Evolutionary conservation across 2,797 vertebrate genomes (phyloP).

Genomic region (Artibeus lituratus): DNA sequence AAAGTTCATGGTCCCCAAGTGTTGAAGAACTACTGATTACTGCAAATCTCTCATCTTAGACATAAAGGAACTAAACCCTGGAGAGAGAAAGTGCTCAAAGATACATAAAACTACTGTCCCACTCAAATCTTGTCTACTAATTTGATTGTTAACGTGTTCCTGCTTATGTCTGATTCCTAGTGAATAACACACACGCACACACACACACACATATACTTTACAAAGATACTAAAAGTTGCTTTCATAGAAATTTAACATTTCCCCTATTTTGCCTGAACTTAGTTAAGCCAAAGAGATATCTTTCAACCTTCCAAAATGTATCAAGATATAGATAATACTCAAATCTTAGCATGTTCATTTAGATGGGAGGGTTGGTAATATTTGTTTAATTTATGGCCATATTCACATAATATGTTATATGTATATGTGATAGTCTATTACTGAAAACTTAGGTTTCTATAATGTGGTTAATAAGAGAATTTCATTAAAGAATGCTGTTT

Average conservation of each 20-base stretch:
- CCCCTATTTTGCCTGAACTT: not conserved
- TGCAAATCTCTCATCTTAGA: conserved; percentile 19
- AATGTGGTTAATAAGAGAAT: not conserved
- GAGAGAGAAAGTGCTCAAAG: not conserved
- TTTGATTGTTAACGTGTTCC: not conserved
- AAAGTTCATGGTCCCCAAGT: not conserved
- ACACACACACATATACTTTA: not conserved
- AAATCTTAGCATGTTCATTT: not conserved
- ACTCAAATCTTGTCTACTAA: not conserved
- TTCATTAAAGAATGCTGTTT: not conserved
- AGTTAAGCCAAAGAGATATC: not conserved
- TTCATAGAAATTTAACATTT: not conserved
- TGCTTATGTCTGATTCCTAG: not conserved
- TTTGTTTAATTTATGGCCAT: not conserved
- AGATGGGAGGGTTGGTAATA: not conserved
- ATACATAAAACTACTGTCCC: not conserved
- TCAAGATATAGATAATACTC: not conserved
- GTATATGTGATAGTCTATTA: not conserved
- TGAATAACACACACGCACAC: not conserved
- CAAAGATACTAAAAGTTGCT: not conserved
- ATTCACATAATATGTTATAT: not conserved
- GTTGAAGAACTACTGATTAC: not conserved
- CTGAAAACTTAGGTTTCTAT: not conserved
- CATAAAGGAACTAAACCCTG: not conserved
- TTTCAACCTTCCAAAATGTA: not conserved